Percentiles rank a stretch among this genome's conserved stretches.
Evolutionary conservation across 2,113 vertebrate species (phyloP).

Genomic region (Gorilla gorilla): DNA sequence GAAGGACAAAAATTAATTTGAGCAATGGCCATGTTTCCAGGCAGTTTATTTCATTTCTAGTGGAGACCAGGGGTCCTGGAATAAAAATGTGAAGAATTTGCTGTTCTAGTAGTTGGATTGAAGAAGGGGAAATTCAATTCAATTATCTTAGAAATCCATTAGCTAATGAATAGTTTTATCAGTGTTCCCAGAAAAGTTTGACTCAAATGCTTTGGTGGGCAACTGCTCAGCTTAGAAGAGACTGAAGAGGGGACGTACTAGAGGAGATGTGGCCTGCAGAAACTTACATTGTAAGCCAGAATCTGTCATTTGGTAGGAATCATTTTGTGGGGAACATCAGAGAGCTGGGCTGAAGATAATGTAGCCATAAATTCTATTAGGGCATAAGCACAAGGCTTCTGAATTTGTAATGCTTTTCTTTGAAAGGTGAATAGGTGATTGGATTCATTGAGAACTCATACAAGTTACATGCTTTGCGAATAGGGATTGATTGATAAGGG

Average conservation of each 20-base stretch:
- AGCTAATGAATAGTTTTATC: constrained; percentile 67
- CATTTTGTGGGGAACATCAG: background rate
- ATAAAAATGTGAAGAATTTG: background rate
- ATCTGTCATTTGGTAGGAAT: background rate
- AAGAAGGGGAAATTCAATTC: constrained; percentile 28
- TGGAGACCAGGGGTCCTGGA: background rate
- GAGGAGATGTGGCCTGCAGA: background rate
- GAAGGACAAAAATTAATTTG: background rate
- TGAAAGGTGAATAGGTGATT: background rate
- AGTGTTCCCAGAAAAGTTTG: constrained; percentile 60
- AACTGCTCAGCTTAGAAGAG: background rate
- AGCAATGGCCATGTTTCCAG: background rate
- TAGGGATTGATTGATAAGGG: background rate
- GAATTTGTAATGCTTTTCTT: constrained; percentile 1
- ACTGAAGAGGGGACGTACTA: background rate
- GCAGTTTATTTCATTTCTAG: constrained; percentile 10
- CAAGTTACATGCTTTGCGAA: background rate
- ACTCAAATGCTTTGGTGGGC: background rate
- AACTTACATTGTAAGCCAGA: background rate
- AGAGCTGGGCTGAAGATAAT: background rate
- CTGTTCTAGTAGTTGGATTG: constrained; percentile 26
- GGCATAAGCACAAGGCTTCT: background rate
- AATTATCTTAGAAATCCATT: constrained; percentile 65
- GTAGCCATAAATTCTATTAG: background rate
- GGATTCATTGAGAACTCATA: background rate